Percentiles rank a stretch among this genome's conserved stretches.
phyloP scores from a whole-genome alignment of 2,113 vertebrate genomes.

The Laticauda colubrina region DNA sequence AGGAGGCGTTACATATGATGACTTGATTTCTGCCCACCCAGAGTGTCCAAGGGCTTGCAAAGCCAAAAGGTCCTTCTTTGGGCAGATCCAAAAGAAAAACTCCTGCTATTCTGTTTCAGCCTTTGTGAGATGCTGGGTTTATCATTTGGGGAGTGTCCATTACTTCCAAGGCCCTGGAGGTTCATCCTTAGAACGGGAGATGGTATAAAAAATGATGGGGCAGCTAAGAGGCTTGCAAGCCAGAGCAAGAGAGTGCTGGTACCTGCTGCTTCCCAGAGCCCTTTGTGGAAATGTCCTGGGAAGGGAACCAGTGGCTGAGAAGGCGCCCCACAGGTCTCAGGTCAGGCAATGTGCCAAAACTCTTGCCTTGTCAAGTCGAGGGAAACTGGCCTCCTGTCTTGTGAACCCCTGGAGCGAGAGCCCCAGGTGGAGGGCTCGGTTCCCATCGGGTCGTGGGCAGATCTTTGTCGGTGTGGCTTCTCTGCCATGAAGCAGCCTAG shows the following conservation, averaged over 20 bases:
- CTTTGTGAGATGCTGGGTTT: neutral
- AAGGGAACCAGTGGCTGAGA: neutral
- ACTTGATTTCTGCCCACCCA: neutral
- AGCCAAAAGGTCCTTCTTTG: neutral
- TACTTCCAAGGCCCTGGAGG: neutral
- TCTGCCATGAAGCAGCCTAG: neutral
- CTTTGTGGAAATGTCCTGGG: neutral
- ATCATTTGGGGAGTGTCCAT: neutral
- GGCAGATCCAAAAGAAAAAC: neutral
- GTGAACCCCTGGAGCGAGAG: neutral
- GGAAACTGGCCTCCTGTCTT: neutral
- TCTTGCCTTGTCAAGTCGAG: neutral
- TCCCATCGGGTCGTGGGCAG: neutral
- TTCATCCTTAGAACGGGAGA: neutral
- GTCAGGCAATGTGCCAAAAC: neutral
- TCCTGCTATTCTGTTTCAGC: neutral
- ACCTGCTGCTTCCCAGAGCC: neutral
- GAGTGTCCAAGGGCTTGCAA: neutral
- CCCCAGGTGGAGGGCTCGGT: accelerated
- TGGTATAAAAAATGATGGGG: neutral
- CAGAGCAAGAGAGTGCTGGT: neutral
- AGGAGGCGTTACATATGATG: neutral
- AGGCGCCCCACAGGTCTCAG: neutral
- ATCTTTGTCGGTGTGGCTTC: neutral
- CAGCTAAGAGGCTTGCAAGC: neutral